Percentiles rank a stretch among this genome's conserved stretches.
Evolutionary conservation across 2,797 vertebrate genomes (phyloP).

Genomic region (Mus caroli): DNA sequence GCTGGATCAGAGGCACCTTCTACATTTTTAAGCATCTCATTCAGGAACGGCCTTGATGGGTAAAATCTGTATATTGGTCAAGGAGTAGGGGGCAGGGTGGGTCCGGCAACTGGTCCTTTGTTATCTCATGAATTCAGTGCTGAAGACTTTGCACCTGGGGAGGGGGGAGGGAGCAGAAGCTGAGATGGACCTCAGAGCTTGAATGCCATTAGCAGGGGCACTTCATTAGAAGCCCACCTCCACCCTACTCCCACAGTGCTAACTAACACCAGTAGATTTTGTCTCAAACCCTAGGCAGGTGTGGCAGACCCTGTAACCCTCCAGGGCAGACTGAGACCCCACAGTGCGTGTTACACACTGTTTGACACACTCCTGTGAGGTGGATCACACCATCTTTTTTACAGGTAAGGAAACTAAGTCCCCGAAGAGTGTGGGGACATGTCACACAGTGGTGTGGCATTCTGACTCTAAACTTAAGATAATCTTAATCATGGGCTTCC

Average conservation of each 20-base stretch:
- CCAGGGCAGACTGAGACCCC: not conserved
- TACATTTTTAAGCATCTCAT: constrained; percentile 55
- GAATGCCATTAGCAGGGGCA: not conserved
- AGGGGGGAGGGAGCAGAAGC: not conserved
- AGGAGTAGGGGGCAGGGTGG: too few species aligned
- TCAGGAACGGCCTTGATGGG: constrained; percentile 20
- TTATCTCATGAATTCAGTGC: not conserved
- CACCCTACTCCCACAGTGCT: accelerated
- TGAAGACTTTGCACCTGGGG: not conserved
- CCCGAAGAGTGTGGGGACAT: not conserved
- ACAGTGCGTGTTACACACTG: not conserved
- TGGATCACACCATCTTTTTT: too few species aligned
- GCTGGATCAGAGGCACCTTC: not conserved
- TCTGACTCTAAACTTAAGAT: not conserved
- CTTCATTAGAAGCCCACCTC: accelerated
- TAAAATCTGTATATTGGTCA: constrained; percentile 37
- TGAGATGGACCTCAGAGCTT: not conserved
- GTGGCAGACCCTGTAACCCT: not conserved
- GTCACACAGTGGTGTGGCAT: too few species aligned
- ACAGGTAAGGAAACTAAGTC: not conserved
- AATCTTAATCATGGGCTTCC: not conserved
- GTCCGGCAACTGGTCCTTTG: not conserved
- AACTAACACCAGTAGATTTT: not conserved
- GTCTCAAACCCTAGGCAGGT: not conserved
- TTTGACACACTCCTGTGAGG: accelerated